Evolutionary conservation across 1,140 invertebrate species (phyloP).

Genomic region (Alviniconcha marisindica): DNA sequence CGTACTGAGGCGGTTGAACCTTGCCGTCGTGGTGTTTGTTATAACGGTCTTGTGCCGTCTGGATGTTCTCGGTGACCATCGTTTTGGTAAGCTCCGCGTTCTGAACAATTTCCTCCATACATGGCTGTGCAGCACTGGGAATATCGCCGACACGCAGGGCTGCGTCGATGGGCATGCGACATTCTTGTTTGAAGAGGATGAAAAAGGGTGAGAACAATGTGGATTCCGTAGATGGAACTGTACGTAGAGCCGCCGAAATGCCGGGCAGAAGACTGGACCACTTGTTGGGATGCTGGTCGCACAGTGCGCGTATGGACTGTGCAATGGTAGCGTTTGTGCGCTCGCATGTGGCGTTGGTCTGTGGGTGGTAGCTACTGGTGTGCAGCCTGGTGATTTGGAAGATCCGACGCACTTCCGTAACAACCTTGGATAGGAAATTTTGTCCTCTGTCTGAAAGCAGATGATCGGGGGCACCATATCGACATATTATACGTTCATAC

Average conservation of each 20-base stretch:
- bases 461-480: slow-evolving; percentile 10
- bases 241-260: not conserved
- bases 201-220: not conserved
- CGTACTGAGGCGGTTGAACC: not conserved
- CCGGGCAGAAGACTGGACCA: not conserved
- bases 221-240: not conserved
- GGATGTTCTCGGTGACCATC: not conserved
- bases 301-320: not conserved
- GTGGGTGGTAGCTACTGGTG: slow-evolving; percentile 8
- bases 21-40: not conserved
- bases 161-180: not conserved
- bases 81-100: not conserved
- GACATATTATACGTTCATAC: not conserved
- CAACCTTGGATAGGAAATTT: slow-evolving; percentile 9
- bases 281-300: not conserved
- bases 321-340: not conserved
- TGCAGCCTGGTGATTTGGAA: slow-evolving; percentile 18
- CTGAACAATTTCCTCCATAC: not conserved
- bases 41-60: not conserved
- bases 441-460: not conserved
- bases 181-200: slow-evolving; percentile 13
- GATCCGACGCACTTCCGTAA: not conserved
- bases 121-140: not conserved
- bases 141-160: not conserved
- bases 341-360: not conserved